Evolutionary conservation across 2,113 vertebrate species (phyloP), one percentile per base, ranked within the genome.

Genomic region (Galemys pyrenaicus): DNA sequence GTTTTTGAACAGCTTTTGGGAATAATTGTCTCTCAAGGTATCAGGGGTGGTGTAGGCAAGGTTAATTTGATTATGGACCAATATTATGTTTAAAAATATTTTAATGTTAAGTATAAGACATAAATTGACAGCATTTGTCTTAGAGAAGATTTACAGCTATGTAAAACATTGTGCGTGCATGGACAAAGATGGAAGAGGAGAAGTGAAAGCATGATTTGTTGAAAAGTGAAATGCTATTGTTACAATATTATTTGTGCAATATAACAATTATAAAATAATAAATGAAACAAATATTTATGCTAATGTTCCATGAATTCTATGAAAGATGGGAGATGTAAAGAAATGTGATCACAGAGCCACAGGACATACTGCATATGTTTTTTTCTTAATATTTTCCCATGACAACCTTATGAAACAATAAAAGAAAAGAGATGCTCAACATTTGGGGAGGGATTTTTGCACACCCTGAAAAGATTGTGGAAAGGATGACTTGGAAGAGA

Each of bases 81-180:
- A 16, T 73, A 37, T 37, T 39, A 15, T 71, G 28, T 70, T 44
- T 87, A 54, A 91, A 94, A 95, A 74, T 44, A 39, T 35, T 24
- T 84, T 58, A 44, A 62, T 24, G 46, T 77, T 87, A 83, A 3
- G 9, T 80, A 56, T 62, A 32, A 68, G 44, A 37, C 22, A 39
- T 51, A 19, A 91, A 78, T 37, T 88, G 41, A 28, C 41, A 91
- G 94, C n/a, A 68, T 35, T 41, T 95, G 46, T n/a, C 30, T 78
- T 78, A 68, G 20, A 87, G 19, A 64, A 68, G 24, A 30, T 67
- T 35, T 79, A n/a, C 15, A 65, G n/a, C n/a, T 82, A 8, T 39
- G 19, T 44, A 51, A 89, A 51, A 39, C 58, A 71, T 32, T 10
- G 1, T 60, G 60, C 64, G 46, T 24, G 64, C 12, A 39, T 28